Conservation (phyloP, 2,797 vertebrate genomes). For the Nyctalus aviator region DNA sequence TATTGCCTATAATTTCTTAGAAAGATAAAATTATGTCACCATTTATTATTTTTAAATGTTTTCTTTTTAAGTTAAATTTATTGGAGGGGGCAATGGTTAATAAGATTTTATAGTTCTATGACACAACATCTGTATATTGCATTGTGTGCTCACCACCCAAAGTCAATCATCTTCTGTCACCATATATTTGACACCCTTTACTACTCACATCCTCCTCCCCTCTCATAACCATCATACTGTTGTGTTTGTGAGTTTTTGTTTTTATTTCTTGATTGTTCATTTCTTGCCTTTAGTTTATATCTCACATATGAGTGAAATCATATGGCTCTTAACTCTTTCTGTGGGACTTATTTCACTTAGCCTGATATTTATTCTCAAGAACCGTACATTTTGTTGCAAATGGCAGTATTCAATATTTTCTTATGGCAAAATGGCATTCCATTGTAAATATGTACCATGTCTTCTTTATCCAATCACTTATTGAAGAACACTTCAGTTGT, state of each 20-base stretch:
- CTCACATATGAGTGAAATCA: not conserved
- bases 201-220: not conserved
- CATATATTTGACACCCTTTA: not conserved
- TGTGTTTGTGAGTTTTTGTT: not conserved
- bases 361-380: not conserved
- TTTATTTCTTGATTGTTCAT: not conserved
- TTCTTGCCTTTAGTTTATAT: not conserved
- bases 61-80: not conserved
- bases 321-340: not conserved
- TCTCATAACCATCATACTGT: not conserved
- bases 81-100: not conserved
- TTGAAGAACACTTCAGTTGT: not conserved
- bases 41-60: not conserved
- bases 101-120: not conserved
- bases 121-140: not conserved
- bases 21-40: not conserved
- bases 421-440: not conserved
- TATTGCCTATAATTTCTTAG: not conserved
- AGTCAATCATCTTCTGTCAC: not conserved
- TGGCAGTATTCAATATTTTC: not conserved
- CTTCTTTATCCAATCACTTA: not conserved
- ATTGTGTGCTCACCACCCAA: not conserved
- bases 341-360: not conserved
- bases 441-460: not conserved
- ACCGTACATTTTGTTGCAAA: not conserved